Conservation (phyloP, 64 coral and sea anemone genomes). For the Pachyseris speciosa region DNA sequence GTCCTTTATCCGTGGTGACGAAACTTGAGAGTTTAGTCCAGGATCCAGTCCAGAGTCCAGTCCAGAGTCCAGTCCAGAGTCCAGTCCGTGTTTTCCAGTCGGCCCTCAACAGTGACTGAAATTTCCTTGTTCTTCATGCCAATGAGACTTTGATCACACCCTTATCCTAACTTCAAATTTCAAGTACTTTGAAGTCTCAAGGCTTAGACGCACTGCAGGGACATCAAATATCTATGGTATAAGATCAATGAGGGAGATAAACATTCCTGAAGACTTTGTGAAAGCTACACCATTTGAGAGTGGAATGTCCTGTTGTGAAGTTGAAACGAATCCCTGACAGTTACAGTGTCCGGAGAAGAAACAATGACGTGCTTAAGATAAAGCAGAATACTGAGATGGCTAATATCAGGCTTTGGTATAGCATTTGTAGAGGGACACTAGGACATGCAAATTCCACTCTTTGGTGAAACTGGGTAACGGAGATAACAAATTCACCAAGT, state of each 20-base stretch:
- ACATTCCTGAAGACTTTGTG: background rate
- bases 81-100: no score
- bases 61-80: no score
- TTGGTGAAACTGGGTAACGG: background rate
- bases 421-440: background rate
- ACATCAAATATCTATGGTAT: conserved; percentile 16
- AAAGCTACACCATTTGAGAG: conserved; percentile 19
- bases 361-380: background rate
- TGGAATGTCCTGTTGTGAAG: conserved; percentile 11
- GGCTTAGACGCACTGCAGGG: background rate
- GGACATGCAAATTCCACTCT: background rate
- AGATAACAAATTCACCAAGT: background rate
- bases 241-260: conserved; percentile 38
- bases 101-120: background rate
- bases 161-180: background rate
- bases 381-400: background rate
- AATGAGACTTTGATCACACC: background rate
- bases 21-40: background rate
- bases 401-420: background rate
- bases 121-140: background rate
- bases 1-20: no score
- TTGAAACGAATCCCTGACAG: conserved; percentile 12
- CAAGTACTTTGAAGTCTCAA: background rate
- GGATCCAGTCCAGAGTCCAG: no score
- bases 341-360: background rate